A percentile compares a stretch with the other conserved stretches of the same genome.
Evolutionary conservation across 1,140 invertebrate genomes (phyloP).

Genomic region (Piezodorus guildinii): DNA sequence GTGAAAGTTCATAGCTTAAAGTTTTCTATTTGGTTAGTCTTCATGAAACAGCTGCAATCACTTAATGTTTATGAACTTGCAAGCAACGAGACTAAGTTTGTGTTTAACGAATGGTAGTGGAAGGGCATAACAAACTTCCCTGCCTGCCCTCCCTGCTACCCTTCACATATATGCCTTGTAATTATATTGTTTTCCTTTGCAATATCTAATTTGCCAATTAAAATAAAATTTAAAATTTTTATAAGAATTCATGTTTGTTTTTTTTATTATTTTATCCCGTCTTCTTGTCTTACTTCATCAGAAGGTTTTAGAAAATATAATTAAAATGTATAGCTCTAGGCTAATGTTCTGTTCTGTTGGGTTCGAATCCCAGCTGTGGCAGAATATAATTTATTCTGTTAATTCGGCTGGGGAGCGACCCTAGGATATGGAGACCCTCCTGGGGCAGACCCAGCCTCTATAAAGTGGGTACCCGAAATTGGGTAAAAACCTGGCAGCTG

Average conservation of each 20-base stretch:
- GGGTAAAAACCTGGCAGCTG: too few relatives aligned
- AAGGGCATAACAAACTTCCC: conserved; percentile 23
- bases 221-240: conserved; percentile 29
- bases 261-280: neutral
- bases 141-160: conserved; percentile 21
- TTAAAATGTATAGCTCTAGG: too few relatives aligned
- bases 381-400: too few relatives aligned
- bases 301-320: neutral
- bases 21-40: conserved; percentile 25
- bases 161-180: conserved; percentile 26
- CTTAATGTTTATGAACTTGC: conserved; percentile 25
- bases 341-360: too few relatives aligned
- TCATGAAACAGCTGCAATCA: conserved; percentile 22
- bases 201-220: conserved; percentile 30
- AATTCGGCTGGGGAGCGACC: too few relatives aligned
- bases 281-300: neutral
- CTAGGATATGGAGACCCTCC: too few relatives aligned
- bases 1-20: conserved; percentile 25
- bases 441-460: too few relatives aligned
- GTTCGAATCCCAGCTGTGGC: too few relatives aligned
- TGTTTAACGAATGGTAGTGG: conserved; percentile 18
- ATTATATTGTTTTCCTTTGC: conserved; percentile 28
- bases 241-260: conserved; percentile 19
- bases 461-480: too few relatives aligned
- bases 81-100: conserved; percentile 26